phyloP scores from a whole-genome alignment of 2,797 vertebrate species.

The Aldrovandia affinis region DNA sequence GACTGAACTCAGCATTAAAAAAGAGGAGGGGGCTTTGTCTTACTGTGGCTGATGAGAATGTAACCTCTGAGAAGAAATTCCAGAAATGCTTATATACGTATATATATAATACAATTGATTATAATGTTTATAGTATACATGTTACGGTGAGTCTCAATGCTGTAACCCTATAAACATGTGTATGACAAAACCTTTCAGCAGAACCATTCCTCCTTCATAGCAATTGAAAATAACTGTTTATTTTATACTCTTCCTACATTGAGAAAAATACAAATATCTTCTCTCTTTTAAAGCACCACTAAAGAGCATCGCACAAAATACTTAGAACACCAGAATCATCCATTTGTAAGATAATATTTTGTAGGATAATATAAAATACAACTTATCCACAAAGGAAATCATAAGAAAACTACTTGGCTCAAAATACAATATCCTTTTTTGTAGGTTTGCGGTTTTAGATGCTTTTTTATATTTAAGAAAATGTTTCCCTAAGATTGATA shows the following conservation, averaged over 20 bases:
- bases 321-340: not conserved
- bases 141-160: no score
- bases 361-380: no score
- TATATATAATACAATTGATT: not conserved
- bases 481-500: no score
- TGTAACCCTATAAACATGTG: not conserved
- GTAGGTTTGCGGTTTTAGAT: no score
- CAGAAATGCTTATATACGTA: not conserved
- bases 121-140: no score
- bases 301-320: not conserved
- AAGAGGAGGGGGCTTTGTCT: not conserved
- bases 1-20: not conserved
- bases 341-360: no score
- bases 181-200: not conserved
- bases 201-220: not conserved
- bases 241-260: not conserved
- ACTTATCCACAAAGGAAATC: not conserved
- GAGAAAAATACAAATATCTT: not conserved
- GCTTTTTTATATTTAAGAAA: no score
- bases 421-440: not conserved
- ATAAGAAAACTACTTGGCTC: not conserved
- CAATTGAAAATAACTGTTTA: conserved; percentile 2
- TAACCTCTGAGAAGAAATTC: not conserved
- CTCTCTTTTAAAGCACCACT: not conserved
- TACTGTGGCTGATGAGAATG: not conserved